Evolutionary conservation across 2,888 invertebrate species (phyloP).

Genomic region (Cryptus armator): DNA sequence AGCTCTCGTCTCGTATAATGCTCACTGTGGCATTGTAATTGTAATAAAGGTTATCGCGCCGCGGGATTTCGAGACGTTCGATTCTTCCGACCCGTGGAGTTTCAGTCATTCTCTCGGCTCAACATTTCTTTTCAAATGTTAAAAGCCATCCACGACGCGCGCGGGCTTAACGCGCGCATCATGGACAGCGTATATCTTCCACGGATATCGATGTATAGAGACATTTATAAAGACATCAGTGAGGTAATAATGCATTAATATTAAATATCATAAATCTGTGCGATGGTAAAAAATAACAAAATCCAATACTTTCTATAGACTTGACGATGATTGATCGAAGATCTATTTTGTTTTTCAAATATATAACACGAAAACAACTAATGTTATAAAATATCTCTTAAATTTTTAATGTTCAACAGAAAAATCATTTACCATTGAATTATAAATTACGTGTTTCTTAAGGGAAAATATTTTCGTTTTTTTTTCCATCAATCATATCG

Average conservation of each 20-base stretch:
- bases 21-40: constrained; percentile 57
- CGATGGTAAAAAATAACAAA: background rate
- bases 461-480: no score
- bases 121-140: constrained; percentile 59
- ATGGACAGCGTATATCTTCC: constrained; percentile 23
- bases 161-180: background rate
- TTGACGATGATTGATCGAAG: no score
- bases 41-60: constrained; percentile 66
- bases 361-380: no score
- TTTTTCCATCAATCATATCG: no score
- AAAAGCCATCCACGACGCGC: constrained; percentile 19
- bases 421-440: no score
- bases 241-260: background rate
- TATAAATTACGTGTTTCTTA: no score
- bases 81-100: constrained; percentile 15
- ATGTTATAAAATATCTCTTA: no score
- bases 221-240: constrained; percentile 6
- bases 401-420: no score
- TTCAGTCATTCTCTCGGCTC: constrained; percentile 48
- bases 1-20: constrained; percentile 24
- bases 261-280: background rate
- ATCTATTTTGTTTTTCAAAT: no score
- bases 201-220: constrained; percentile 25
- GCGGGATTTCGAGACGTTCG: constrained; percentile 39
- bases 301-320: background rate